Conservation (phyloP, 2,888 invertebrate genomes). For the Bedellia somnulentella region DNA sequence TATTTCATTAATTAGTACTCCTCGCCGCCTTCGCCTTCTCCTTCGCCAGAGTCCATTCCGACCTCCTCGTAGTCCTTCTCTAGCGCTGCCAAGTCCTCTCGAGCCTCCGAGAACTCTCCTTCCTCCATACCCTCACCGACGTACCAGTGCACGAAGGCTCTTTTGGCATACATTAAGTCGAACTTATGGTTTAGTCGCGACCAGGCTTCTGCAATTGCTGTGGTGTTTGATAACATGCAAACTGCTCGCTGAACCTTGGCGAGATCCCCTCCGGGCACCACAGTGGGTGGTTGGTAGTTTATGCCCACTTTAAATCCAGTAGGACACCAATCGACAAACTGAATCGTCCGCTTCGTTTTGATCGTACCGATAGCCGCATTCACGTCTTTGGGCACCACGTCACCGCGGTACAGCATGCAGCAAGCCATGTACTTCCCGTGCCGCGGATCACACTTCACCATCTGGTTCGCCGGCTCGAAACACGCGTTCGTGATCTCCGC, state of each 20-base stretch:
- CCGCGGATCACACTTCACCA: conserved; percentile 91
- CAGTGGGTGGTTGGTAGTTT: conserved; percentile 86
- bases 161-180: conserved; percentile 94
- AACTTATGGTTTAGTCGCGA: conserved; percentile 94
- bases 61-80: conserved; percentile 88
- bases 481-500: conserved; percentile 93
- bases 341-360: conserved; percentile 90
- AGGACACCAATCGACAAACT: conserved; percentile 92
- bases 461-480: conserved; percentile 94
- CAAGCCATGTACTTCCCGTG: conserved; percentile 94
- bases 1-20: too few species aligned
- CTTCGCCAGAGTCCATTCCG: conserved; percentile 82
- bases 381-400: conserved; percentile 93
- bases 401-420: conserved; percentile 92
- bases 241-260: conserved; percentile 94
- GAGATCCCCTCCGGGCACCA: conserved; percentile 88
- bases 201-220: conserved; percentile 97
- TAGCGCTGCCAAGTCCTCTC: conserved; percentile 63
- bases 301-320: conserved; percentile 79
- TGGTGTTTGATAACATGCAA: conserved; percentile 96
- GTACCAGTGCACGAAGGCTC: conserved; percentile 96
- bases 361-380: conserved; percentile 92
- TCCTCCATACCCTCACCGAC: conserved; percentile 86
- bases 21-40: conserved; percentile 77
- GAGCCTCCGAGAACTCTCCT: conserved; percentile 84